Evolutionary conservation across 2,113 vertebrate genomes (phyloP).

Genomic region (Prunella fulvescens): DNA sequence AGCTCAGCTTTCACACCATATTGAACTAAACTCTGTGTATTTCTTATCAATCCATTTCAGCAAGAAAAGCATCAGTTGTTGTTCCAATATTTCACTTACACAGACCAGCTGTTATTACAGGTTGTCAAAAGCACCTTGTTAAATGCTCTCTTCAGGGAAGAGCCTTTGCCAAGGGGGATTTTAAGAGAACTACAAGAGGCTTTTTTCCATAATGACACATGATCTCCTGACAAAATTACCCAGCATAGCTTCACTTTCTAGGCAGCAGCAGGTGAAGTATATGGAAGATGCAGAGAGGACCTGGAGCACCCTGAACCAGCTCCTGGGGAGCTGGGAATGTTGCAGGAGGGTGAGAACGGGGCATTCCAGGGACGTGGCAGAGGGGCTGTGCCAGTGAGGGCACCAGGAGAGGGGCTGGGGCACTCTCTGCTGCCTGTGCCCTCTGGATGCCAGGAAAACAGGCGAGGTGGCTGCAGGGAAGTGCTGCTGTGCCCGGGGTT

Average conservation of each 20-base stretch:
- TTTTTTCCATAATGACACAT: background rate
- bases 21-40: background rate
- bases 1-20: background rate
- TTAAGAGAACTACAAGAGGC: background rate
- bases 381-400: background rate
- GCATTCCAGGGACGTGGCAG: accelerated
- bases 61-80: background rate
- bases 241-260: background rate
- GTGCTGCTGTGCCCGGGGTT: background rate
- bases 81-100: background rate
- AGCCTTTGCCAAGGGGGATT: background rate
- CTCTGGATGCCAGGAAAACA: background rate
- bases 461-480: accelerated
- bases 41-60: background rate
- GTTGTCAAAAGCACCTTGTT: background rate
- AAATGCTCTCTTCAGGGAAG: background rate
- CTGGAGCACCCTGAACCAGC: accelerated
- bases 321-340: accelerated
- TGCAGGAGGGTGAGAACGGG: accelerated
- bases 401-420: background rate
- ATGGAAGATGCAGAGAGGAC: background rate
- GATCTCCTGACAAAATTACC: background rate
- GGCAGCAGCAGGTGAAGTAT: background rate
- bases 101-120: background rate
- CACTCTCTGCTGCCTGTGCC: background rate